Percentiles rank a stretch among this genome's conserved stretches.
Evolutionary conservation across 1,140 invertebrate genomes (phyloP).

Genomic region (Neodiprion lecontei): DNA sequence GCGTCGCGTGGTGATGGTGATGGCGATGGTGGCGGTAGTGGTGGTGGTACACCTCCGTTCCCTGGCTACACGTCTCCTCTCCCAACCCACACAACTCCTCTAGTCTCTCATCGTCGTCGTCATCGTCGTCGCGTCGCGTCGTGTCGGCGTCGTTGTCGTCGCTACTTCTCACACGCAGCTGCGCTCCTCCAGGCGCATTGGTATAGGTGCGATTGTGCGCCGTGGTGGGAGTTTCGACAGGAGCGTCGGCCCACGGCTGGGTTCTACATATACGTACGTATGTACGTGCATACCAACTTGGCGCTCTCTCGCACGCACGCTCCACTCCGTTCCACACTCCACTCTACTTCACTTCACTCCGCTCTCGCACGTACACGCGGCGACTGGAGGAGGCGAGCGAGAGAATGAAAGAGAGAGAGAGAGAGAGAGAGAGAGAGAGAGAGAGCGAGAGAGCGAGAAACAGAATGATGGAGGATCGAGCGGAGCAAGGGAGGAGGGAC

Average conservation of each 20-base stretch:
- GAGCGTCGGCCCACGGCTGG: conserved; percentile 9
- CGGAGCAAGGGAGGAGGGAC: conserved; percentile 16
- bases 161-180: conserved; percentile 11
- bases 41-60: conserved; percentile 29
- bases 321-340: not conserved
- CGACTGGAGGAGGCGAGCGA: conserved; percentile 34
- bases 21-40: not conserved
- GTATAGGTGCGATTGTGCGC: not conserved
- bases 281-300: conserved; percentile 14
- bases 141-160: conserved; percentile 28
- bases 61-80: too few species aligned
- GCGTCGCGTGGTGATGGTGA: conserved; percentile 14
- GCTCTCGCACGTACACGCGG: conserved; percentile 2
- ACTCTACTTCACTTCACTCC: conserved; percentile 21
- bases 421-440: conserved; percentile 25
- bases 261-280: conserved; percentile 12
- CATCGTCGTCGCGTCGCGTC: conserved; percentile 27
- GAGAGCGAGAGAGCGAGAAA: conserved; percentile 26
- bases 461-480: conserved; percentile 14
- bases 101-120: conserved; percentile 32
- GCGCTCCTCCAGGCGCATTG: conserved; percentile 3
- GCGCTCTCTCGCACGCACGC: conserved; percentile 11
- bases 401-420: conserved; percentile 20
- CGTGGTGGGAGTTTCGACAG: conserved; percentile 19
- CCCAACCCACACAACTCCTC: conserved; percentile 23